Conservation (phyloP, 2,888 invertebrate species). For the Megastigmus dorsalis region DNA sequence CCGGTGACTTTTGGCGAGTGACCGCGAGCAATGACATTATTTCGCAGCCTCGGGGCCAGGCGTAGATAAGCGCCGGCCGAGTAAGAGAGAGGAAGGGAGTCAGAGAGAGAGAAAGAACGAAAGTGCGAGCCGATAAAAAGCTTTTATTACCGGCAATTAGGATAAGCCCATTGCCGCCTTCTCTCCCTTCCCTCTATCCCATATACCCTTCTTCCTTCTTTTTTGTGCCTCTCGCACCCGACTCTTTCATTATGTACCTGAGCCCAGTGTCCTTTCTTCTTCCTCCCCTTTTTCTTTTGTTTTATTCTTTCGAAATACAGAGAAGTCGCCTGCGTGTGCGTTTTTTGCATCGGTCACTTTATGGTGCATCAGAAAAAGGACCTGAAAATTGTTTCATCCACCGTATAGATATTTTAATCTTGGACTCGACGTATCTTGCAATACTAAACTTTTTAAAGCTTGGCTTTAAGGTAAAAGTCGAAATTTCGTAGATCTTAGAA, state of each 20-base stretch:
- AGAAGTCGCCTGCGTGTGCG: too few relatives aligned
- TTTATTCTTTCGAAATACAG: neutral
- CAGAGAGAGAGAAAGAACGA: conserved; percentile 48
- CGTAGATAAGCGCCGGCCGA: too few relatives aligned
- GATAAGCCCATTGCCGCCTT: conserved; percentile 63
- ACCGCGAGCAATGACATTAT: conserved; percentile 36
- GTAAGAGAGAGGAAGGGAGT: neutral
- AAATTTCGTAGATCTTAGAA: too few relatives aligned
- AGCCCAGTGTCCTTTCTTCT: neutral
- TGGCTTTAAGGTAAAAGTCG: too few relatives aligned
- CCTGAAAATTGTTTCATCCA: too few relatives aligned
- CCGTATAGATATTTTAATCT: neutral
- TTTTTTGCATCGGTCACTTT: too few relatives aligned
- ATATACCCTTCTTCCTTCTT: too few relatives aligned
- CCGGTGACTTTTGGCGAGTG: conserved; percentile 10
- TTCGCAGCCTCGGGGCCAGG: conserved; percentile 9
- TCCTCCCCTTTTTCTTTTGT: neutral
- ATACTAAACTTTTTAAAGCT: too few relatives aligned
- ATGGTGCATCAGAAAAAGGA: too few relatives aligned
- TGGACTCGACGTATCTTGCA: neutral
- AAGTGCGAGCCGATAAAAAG: conserved; percentile 67
- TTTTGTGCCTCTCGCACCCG: neutral
- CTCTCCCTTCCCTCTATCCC: too few relatives aligned
- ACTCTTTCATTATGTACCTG: conserved; percentile 19
- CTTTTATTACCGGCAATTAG: conserved; percentile 72